Base-by-base conservation (phyloP, 2,888 invertebrate species). In the Leucophenga montana region DNA sequence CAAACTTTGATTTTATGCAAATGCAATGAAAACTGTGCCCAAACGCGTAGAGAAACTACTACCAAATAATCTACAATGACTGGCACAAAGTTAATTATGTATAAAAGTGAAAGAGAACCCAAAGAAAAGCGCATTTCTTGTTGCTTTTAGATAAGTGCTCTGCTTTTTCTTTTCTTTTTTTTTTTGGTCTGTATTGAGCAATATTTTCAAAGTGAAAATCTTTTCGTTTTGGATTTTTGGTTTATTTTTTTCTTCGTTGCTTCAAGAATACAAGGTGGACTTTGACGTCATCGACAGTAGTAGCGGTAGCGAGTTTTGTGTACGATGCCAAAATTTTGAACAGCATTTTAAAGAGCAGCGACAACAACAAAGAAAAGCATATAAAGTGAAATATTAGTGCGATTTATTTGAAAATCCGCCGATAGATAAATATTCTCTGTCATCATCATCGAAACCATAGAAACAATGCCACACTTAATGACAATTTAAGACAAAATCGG, bases 21-120 rank as follows among this genome's bases (percentile, higher is more conserved):
- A 53, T 20, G 18, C 18, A 20, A 1, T 20, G 9, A 53, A 20
- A 20, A 53, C n/a, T 20, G 6, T 54, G 22, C 18, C 16, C 11
- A 18, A 54, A 16, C 20, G n/a, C 16, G 9, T 11, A 11, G 14
- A 57, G 57, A 22, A 56, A 56, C 3, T 0, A 57, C 6, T n/a
- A 22, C 20, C 11, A 14, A 18, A 56, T 14, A 50, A 53, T n/a
- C 5, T 8, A 53, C 9, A 20, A 80, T 82, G 56, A 80, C 91
- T 85, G 90, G 89, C 73, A 91, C 91, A 85, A 92, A 91, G 92
- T 92, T 83, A 89, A 79, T 78, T 9, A 53, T 53, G 6, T 4
- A 22, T 61, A 61, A 33, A 3, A 67, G 22, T 46, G 54, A 53
- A 14, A 39, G 27, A n/a, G 67, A 53, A 31, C 64, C n/a, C 27